Percentiles rank a stretch among this genome's conserved stretches.
These are phyloP conservation scores for Leucosticte australis DNA, from an alignment of 2,113 vertebrate genomes.

Conservation along the genomic window DNA sequence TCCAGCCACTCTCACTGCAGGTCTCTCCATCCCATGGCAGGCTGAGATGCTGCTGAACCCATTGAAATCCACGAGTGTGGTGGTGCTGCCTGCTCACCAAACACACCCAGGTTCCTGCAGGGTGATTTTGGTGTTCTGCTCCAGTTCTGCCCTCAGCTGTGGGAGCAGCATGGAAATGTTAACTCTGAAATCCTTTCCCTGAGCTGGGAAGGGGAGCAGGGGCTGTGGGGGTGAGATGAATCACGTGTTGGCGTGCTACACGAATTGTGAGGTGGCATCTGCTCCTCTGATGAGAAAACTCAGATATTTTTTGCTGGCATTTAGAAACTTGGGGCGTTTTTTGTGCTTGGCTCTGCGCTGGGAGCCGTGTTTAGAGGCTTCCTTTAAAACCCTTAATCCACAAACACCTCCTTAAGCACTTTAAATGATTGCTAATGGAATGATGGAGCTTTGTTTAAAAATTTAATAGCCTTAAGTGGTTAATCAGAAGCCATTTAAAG, in stretches of 20 bases:
- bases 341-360: background rate
- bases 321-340: accelerated
- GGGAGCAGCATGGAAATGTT: accelerated
- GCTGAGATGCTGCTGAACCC: background rate
- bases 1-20: background rate
- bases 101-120: accelerated
- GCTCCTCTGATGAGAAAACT: background rate
- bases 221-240: background rate
- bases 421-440: slow-evolving; percentile 8
- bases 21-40: accelerated
- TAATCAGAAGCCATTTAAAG: background rate
- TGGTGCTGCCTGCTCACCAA: background rate
- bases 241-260: background rate
- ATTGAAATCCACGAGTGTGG: accelerated
- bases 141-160: accelerated
- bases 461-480: background rate
- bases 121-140: background rate
- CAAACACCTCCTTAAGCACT: background rate
- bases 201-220: background rate
- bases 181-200: background rate
- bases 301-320: background rate
- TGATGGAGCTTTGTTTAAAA: slow-evolving; percentile 32
- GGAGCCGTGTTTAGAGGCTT: background rate
- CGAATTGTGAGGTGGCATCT: background rate
- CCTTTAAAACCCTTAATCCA: slow-evolving; percentile 9